Evolutionary conservation across 2,113 vertebrate genomes (phyloP), one percentile per base, ranked within the genome.

Genomic region (Odontesthes bonariensis): DNA sequence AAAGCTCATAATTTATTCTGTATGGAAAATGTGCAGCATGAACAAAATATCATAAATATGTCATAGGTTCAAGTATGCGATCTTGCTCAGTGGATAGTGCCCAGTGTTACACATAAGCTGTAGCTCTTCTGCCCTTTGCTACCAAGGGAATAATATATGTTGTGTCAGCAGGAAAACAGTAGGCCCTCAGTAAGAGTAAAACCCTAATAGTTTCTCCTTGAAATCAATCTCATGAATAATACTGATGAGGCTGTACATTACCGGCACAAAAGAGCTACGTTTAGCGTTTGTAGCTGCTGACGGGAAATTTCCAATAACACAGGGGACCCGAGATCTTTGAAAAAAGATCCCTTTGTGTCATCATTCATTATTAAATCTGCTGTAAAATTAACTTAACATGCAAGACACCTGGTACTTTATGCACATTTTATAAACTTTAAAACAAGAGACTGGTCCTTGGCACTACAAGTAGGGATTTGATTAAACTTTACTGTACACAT

Each of bases 401-500:
- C 67, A 52, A 70, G 63, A 67, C 56, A 51, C 27, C 40, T 69
- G 13, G 0, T 42, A 20, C 20, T 33, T 51, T 27, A 38, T 42
- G 52, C 63, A 75, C 64, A 75, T 81, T 81, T 53, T 42, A 79
- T 71, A 44, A 68, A 72, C 23, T 47, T 86, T 73, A 53, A 61
- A 82, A 65, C 53, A 51, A 46, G 66, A 67, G 55, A 54, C 62
- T 51, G 56, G 62, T 55, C 81, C 53, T 82, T 55, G 7, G 32
- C 67, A 7, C 75, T 57, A 75, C 72, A 87, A 52, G 51, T 57
- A 68, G 56, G 17, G 58, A 59, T 85, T 76, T 76, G 20, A 82
- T 81, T 83, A 68, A 75, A 52, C 31, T 33, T 64, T 47, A 52
- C 6, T 0, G 61, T 27, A 40, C 84, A 76, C 42, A 53, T 73